Evolutionary conservation across 2,888 invertebrate species (phyloP), one percentile per base, ranked within the genome.

Genomic region (Papilio demoleus): DNA sequence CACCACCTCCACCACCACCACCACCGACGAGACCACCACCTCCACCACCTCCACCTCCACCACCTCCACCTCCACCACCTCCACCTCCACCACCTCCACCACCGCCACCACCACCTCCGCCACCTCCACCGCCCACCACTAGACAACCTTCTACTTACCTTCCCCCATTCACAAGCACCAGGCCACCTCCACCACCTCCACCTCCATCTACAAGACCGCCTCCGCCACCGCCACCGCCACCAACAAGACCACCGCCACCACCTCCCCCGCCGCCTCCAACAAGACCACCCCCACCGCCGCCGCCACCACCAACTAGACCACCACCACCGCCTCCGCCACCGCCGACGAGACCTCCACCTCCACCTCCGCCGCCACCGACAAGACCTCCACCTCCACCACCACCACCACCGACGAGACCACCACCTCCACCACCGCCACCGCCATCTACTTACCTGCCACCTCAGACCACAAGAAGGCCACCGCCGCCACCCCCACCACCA

Each of bases 381-480:
- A 74, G 75, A 8, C 76, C 75, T 22, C 74, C 74, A 40, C 73
- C 75, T 45, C 72, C 70, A 45, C 73, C 74, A 24, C 67, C 72
- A 4, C 67, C 70, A 11, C 72, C 22, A 63, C 69, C 70, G 0
- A 72, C 74, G 19, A 75, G 76, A 17, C 72, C 77, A 8, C 71
- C 73, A 19, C 74, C 76, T 8, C 76, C 75, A 22, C 74, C 73
- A 42, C 73, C 75, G 47, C 72, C 70, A 45, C 73, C 74, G 34
- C 67, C 72, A 5, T 67, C 70, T 11, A 74, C 75, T 0, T 65
- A 42, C 31, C 67, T 38, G 22, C 70, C 66, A 61, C 65, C 68
- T 0, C 77, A 74, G 3, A 71, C 72, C 9, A 72, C 72, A 9
- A 72, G 74, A 14, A 11, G 47, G 38, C 31, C 63, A 58, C 70